Evolutionary conservation across 2,113 vertebrate species (phyloP).

Genomic region (Eleginops maclovinus): DNA sequence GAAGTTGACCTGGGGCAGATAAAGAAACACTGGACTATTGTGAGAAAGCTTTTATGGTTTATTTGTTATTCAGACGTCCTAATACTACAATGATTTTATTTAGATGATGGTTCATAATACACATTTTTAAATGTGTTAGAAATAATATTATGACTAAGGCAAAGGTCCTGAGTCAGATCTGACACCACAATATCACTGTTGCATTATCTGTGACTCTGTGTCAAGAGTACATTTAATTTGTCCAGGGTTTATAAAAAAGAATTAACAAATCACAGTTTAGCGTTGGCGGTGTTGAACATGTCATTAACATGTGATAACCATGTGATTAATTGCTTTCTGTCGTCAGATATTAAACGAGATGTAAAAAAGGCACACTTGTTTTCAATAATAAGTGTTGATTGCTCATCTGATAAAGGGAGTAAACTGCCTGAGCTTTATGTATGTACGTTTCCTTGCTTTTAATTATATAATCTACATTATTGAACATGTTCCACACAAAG

Average conservation of each 20-base stretch:
- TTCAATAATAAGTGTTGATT: not conserved
- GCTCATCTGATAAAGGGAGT: not conserved
- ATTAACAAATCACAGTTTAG: not conserved
- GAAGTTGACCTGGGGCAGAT: constrained; percentile 23
- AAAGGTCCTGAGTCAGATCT: not conserved
- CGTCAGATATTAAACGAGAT: not conserved
- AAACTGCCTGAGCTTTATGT: not conserved
- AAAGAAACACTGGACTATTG: constrained; percentile 4
- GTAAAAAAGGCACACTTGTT: not conserved
- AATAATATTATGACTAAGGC: not conserved
- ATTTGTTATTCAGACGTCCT: not conserved
- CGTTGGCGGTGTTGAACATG: not conserved
- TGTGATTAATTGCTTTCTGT: not conserved
- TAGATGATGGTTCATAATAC: not conserved
- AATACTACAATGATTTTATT: not conserved
- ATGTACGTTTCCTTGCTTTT: not conserved
- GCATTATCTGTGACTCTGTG: not conserved
- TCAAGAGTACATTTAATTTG: not conserved
- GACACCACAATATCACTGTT: not conserved
- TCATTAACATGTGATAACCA: not conserved
- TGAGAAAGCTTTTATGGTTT: constrained; percentile 10
- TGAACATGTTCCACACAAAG: not conserved
- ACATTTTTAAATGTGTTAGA: not conserved
- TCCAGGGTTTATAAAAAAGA: not conserved
- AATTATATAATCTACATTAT: not conserved